Evolutionary conservation across 2,888 invertebrate species (phyloP), one percentile per base, ranked within the genome.

Genomic region (Mythimna loreyi): DNA sequence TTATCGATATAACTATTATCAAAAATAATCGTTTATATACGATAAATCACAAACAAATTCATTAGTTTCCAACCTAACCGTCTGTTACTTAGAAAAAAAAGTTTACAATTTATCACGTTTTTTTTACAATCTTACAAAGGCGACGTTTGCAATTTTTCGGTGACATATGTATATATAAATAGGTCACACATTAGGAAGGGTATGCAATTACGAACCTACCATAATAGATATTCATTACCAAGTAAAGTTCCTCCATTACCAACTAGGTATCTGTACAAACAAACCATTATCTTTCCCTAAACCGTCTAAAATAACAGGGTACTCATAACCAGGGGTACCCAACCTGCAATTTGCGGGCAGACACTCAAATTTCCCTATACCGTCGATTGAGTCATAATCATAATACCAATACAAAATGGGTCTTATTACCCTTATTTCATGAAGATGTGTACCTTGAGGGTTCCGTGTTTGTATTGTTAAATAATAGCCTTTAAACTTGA

Each of bases 361-460:
- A 93, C 92, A 92, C 92, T 93, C 87, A 80, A 89, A 87, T 88
- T 89, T 89, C 86, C 87, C 86, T 84, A 83, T 85, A 83, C 86
- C 85, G 88, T 91, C 92, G 90, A 95, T 95, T 93, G 94, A 95
- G 95, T 92, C 94, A 94, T 95, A 93, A 93, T 92, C 93, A 94
- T 95, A 93, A 93, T 89, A 85, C 87, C 86, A 86, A 88, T 92
- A 55, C 55, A 3, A 33, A 92, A 91, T 89, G 87, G 88, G 8
- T 21, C 69, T 62, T 69, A 69, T 69, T 70, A 63, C 83, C 85
- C 82, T 62, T 89, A 82, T 86, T 91, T 90, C 85, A 89, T 86
- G 87, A 92, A 91, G 91, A 92, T 91, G 92, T 93, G 89, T 92
- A 85, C 92, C 83, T 92, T 89, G 88, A 70, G 87, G 92, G 92